phyloP scores from a whole-genome alignment of 2,888 invertebrate species.

The Lepidocyrtinus sp. region DNA sequence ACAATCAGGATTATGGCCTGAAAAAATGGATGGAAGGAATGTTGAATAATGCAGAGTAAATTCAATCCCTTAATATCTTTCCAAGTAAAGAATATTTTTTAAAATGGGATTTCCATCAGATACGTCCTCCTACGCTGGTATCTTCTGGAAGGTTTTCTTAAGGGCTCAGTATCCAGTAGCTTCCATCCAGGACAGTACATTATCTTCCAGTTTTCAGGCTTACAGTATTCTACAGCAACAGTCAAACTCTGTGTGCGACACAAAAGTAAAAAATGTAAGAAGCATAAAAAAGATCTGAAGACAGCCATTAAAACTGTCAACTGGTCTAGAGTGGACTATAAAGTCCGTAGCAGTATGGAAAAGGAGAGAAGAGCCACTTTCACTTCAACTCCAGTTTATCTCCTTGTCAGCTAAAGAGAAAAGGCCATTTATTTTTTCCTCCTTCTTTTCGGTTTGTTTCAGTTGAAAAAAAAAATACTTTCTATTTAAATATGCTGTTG shows the following conservation, averaged over 20 bases:
- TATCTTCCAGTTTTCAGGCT: background rate
- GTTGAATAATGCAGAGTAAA: background rate
- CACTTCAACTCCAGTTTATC: constrained; percentile 56
- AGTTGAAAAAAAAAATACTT: constrained; percentile 13
- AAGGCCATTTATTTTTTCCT: constrained; percentile 50
- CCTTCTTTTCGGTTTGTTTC: background rate
- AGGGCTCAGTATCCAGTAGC: background rate
- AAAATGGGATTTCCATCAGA: constrained; percentile 6
- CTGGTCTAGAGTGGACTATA: constrained; percentile 44
- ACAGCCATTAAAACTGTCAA: constrained; percentile 56
- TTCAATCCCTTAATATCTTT: background rate
- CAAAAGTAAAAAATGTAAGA: background rate
- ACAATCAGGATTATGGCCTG: background rate
- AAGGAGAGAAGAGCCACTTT: constrained; percentile 45
- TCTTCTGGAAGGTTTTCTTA: background rate
- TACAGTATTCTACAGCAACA: constrained; percentile 2
- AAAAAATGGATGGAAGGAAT: background rate
- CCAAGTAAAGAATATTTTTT: background rate
- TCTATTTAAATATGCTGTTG: background rate
- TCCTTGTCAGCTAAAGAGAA: constrained; percentile 53
- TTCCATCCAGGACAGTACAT: background rate
- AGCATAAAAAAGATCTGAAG: constrained; percentile 30
- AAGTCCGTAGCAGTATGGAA: constrained; percentile 40
- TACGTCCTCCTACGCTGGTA: background rate
- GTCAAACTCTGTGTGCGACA: background rate